Conservation (phyloP, 2,888 invertebrate species). For the Tanytarsus gracilentus region DNA sequence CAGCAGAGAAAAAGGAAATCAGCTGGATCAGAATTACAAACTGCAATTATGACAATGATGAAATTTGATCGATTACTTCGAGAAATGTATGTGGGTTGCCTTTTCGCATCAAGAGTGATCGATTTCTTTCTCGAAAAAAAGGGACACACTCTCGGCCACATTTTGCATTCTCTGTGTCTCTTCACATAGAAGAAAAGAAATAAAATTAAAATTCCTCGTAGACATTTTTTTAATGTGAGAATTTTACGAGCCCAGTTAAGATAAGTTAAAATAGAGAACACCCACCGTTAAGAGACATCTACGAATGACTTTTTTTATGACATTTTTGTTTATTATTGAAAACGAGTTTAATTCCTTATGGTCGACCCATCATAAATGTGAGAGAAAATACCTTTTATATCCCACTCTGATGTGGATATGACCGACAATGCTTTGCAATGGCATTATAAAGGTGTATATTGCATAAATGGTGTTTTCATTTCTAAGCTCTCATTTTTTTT, state of each 20-base stretch:
- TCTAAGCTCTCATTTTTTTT: neutral
- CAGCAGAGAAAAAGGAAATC: slow-evolving; percentile 1
- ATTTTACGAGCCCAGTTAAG: neutral
- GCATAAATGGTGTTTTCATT: slow-evolving; percentile 8
- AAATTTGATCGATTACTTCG: slow-evolving; percentile 20
- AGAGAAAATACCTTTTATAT: no score
- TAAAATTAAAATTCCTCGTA: neutral
- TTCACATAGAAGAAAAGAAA: neutral
- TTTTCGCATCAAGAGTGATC: no score
- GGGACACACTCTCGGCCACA: no score
- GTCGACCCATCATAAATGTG: neutral
- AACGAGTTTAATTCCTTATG: slow-evolving; percentile 3
- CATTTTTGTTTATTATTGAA: neutral
- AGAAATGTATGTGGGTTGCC: slow-evolving; percentile 8
- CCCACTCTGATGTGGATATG: neutral
- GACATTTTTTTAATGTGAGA: slow-evolving; percentile 7
- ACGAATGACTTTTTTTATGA: neutral
- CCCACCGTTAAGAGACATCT: neutral
- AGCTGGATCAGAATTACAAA: slow-evolving; percentile 24
- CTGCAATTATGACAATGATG: slow-evolving; percentile 26
- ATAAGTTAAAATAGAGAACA: neutral
- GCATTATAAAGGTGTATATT: slow-evolving; percentile 9
- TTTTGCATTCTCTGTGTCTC: neutral
- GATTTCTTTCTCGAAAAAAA: no score
- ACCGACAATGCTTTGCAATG: slow-evolving; percentile 3